A percentile compares a stretch with the other conserved stretches of the same genome.
Conservation (phyloP, 2,888 invertebrate genomes). For the Litoditis marina region DNA sequence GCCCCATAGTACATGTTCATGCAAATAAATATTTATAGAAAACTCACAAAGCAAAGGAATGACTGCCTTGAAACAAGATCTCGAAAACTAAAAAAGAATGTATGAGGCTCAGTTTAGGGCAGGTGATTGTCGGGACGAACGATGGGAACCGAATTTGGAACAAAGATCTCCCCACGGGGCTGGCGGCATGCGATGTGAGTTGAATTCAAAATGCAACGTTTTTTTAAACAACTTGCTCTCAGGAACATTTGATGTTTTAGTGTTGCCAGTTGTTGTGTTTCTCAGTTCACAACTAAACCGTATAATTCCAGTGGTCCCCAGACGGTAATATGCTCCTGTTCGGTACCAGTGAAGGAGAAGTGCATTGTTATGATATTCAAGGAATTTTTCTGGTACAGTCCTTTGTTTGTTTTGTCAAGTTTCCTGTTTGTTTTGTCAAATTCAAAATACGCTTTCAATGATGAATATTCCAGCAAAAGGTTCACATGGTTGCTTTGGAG, state of each 20-base stretch:
- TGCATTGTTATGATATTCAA: conserved; percentile 89
- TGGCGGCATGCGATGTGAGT: conserved; percentile 36
- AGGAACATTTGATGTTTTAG: too few relatives aligned
- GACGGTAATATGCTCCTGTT: conserved; percentile 85
- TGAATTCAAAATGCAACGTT: too few relatives aligned
- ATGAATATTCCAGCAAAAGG: conserved; percentile 70
- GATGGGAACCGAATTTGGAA: conserved; percentile 98
- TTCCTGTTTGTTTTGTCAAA: too few relatives aligned
- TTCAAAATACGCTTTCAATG: too few relatives aligned
- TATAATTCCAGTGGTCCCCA: conserved; percentile 78
- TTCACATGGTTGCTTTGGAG: conserved; percentile 70
- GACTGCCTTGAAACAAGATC: too few relatives aligned
- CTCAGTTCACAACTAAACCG: neutral
- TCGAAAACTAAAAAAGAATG: too few relatives aligned
- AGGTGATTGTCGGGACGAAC: conserved; percentile 90
- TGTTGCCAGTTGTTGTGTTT: neutral
- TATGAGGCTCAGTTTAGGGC: conserved; percentile 71
- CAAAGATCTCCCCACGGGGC: conserved; percentile 82
- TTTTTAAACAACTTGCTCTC: too few relatives aligned
- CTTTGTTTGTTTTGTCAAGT: too few relatives aligned
- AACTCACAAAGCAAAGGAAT: too few relatives aligned
- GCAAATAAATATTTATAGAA: too few relatives aligned
- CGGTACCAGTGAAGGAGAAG: conserved; percentile 83
- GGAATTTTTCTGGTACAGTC: conserved; percentile 71
- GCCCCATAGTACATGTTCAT: too few relatives aligned